A percentile compares a stretch with the other conserved stretches of the same genome.
Evolutionary conservation across 2,888 invertebrate species (phyloP).

Genomic region (Phymatocera aterrima): DNA sequence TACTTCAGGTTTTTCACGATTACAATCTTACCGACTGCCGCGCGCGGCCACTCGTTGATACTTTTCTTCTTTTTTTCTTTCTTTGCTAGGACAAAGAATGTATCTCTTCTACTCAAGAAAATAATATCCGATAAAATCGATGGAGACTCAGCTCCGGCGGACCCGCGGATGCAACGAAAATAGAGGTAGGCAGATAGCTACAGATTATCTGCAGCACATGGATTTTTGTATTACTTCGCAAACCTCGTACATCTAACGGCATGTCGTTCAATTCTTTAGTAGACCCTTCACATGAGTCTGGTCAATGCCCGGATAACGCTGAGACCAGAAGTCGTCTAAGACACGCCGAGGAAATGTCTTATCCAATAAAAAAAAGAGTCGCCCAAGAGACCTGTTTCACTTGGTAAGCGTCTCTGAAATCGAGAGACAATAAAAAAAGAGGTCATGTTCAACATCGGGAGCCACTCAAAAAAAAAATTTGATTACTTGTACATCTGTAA

Average conservation of each 20-base stretch:
- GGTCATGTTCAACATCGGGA: neutral
- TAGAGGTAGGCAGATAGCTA: neutral
- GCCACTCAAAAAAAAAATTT: neutral
- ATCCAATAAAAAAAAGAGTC: neutral
- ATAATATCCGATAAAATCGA: conserved; percentile 33
- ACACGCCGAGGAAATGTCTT: neutral
- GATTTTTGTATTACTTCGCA: neutral
- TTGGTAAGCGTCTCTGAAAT: neutral
- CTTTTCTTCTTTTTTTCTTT: neutral
- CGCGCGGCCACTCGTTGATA: neutral
- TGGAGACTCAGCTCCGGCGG: neutral
- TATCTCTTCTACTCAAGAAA: neutral
- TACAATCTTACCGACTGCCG: conserved; percentile 39
- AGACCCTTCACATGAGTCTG: neutral
- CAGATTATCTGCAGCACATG: conserved; percentile 2
- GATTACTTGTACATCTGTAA: neutral
- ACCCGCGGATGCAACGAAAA: conserved; percentile 15
- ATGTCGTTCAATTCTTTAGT: neutral
- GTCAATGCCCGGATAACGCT: neutral
- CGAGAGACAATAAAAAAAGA: neutral
- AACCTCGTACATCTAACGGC: neutral
- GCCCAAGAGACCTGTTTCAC: too few species aligned
- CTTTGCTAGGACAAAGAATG: conserved; percentile 23
- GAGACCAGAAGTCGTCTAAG: neutral
- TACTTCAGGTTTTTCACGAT: conserved; percentile 46